Conservation (phyloP, 2,113 vertebrate species). For the Hiodon tergisus region DNA sequence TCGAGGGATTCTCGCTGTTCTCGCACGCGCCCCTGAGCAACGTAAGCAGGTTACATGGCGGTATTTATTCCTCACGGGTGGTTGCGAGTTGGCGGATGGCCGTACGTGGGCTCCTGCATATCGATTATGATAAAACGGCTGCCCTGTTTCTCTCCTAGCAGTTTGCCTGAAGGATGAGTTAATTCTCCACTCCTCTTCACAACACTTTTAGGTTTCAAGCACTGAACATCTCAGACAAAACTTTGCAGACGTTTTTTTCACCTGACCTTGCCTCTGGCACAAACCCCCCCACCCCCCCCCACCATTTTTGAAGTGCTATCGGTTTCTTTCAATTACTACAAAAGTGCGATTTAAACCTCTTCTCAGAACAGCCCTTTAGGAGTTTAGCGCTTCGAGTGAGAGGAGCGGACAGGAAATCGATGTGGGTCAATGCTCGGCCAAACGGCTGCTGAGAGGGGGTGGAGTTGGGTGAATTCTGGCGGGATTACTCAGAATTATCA, state of each 20-base stretch:
- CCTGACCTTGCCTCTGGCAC: conserved; percentile 42
- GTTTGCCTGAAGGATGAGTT: background rate
- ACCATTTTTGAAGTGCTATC: conserved; percentile 39
- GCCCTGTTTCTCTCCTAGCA: too few species aligned
- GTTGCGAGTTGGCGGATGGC: too few species aligned
- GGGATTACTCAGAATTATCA: conserved; percentile 51
- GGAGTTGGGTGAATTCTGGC: background rate
- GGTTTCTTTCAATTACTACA: conserved; percentile 38
- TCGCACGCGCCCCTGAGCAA: conserved; percentile 85
- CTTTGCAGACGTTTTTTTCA: conserved; percentile 14
- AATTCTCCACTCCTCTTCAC: conserved; percentile 32
- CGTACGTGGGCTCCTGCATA: too few species aligned
- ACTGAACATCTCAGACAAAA: conserved; percentile 21
- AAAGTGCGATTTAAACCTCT: conserved; percentile 27
- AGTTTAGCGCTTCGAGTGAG: conserved; percentile 15
- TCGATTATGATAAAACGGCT: too few species aligned
- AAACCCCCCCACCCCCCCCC: conserved; percentile 7
- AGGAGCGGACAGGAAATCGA: conserved; percentile 25
- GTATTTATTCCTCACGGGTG: background rate
- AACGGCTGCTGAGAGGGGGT: conserved; percentile 1
- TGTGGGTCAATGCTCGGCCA: conserved; percentile 7
- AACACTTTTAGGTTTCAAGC: conserved; percentile 15
- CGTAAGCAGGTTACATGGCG: conserved; percentile 61
- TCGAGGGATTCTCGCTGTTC: conserved; percentile 97
- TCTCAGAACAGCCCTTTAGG: conserved; percentile 18